These are phyloP conservation scores for Porites rus DNA, from an alignment of 92 coral and sea anemone genomes.

Conservation along the genomic window DNA sequence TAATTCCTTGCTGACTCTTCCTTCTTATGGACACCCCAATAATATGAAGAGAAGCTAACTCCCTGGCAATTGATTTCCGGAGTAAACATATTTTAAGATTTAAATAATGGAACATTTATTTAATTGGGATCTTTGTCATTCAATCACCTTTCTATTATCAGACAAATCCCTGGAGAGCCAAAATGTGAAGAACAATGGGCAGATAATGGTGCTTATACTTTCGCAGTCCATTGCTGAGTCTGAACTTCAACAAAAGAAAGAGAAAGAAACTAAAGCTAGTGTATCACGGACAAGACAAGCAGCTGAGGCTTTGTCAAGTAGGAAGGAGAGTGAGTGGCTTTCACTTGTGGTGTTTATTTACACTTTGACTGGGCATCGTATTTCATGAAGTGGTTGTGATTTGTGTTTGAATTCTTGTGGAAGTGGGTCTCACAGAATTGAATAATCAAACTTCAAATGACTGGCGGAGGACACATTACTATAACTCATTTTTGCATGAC, in stretches of 20 bases:
- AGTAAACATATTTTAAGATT: no score
- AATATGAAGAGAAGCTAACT: no score
- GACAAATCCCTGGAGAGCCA: constrained; percentile 84
- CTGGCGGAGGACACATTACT: no score
- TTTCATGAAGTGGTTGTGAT: neutral
- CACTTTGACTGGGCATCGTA: neutral
- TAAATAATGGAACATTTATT: neutral
- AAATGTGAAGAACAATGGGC: constrained; percentile 79
- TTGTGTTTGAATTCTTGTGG: no score
- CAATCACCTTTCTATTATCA: neutral
- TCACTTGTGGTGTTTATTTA: neutral
- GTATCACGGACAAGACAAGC: constrained; percentile 87
- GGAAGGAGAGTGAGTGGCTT: constrained; percentile 79
- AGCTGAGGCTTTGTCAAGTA: constrained; percentile 89
- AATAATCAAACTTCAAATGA: no score
- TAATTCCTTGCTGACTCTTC: no score
- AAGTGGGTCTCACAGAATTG: no score
- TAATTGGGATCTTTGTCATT: neutral
- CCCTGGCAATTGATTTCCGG: no score
- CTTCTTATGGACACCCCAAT: no score
- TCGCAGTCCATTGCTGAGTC: constrained; percentile 68
- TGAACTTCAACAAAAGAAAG: constrained; percentile 51
- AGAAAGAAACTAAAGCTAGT: constrained; percentile 69
- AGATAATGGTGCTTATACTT: constrained; percentile 78
- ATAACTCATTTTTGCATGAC: no score